These are phyloP conservation scores for Ceratina calcarata DNA, from an alignment of 1,140 invertebrate species.

Conservation along the genomic window DNA sequence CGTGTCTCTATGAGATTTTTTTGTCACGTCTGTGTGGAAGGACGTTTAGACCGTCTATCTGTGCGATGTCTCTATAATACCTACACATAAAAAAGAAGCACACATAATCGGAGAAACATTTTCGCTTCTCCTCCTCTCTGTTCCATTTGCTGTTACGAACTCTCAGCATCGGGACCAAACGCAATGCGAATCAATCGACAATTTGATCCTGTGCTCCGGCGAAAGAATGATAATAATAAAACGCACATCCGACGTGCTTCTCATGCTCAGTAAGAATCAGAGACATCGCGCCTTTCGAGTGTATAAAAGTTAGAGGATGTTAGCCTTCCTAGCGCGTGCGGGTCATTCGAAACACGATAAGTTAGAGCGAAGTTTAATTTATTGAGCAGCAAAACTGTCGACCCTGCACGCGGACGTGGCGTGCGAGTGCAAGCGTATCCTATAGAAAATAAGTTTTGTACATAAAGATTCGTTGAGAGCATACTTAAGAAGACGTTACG, in stretches of 20 bases:
- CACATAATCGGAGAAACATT: background rate
- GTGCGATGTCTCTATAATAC: slow-evolving; percentile 58
- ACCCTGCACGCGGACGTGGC: slow-evolving; percentile 53
- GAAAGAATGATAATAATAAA: background rate
- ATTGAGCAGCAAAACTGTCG: slow-evolving; percentile 67
- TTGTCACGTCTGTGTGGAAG: slow-evolving; percentile 60
- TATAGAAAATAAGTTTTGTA: slow-evolving; percentile 75
- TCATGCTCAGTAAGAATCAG: slow-evolving; percentile 48
- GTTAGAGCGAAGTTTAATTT: slow-evolving; percentile 74
- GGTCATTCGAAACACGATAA: slow-evolving; percentile 65
- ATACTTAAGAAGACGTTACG: slow-evolving; percentile 46
- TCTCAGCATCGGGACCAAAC: slow-evolving; percentile 5
- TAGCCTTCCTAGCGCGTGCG: slow-evolving; percentile 18
- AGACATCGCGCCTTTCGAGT: slow-evolving; percentile 49
- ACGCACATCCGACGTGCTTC: slow-evolving; percentile 45
- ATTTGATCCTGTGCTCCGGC: slow-evolving; percentile 1
- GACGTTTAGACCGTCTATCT: slow-evolving; percentile 55
- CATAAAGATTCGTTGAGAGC: slow-evolving; percentile 69
- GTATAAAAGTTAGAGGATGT: slow-evolving; percentile 2
- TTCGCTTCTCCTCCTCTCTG: background rate
- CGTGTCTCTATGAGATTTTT: slow-evolving; percentile 79
- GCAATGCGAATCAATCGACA: slow-evolving; percentile 1
- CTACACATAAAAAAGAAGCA: background rate
- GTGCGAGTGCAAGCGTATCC: slow-evolving; percentile 73
- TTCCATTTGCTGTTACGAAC: slow-evolving; percentile 1